Conservation (phyloP, 2,797 vertebrate species). For the Tenualosa ilisha region DNA sequence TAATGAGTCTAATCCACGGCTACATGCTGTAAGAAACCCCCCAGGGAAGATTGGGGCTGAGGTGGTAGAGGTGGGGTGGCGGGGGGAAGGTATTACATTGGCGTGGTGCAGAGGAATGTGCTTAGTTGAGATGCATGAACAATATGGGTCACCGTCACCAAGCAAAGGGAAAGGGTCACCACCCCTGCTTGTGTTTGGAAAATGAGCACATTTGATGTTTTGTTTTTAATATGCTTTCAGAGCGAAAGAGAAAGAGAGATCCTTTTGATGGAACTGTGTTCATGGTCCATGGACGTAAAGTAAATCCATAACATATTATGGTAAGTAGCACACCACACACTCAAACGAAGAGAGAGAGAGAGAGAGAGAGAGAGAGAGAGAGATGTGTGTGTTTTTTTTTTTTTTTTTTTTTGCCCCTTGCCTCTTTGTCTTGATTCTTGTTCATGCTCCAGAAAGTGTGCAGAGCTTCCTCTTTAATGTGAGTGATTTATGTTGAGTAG, state of each 20-base stretch:
- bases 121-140: constrained; percentile 68
- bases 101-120: constrained; percentile 55
- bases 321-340: constrained; percentile 70
- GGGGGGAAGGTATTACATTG: constrained; percentile 53
- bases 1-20: constrained; percentile 59
- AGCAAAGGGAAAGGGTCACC: constrained; percentile 60
- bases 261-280: constrained; percentile 65
- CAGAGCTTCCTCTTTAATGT: not conserved
- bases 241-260: not conserved
- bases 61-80: not conserved
- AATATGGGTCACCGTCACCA: constrained; percentile 62
- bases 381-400: constrained; percentile 58
- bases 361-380: not conserved
- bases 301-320: constrained; percentile 68
- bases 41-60: constrained; percentile 39
- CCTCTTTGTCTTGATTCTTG: not conserved
- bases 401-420: not conserved
- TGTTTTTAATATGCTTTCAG: not conserved
- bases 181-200: constrained; percentile 67
- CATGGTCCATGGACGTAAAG: constrained; percentile 66
- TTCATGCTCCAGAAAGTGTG: constrained; percentile 21
- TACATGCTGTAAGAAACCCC: constrained; percentile 58
- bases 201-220: constrained; percentile 65
- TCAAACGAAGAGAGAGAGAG: not conserved
- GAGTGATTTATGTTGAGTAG: constrained; percentile 20